Evolutionary conservation across 1,140 invertebrate genomes (phyloP).

Genomic region (Zophobas atratus): DNA sequence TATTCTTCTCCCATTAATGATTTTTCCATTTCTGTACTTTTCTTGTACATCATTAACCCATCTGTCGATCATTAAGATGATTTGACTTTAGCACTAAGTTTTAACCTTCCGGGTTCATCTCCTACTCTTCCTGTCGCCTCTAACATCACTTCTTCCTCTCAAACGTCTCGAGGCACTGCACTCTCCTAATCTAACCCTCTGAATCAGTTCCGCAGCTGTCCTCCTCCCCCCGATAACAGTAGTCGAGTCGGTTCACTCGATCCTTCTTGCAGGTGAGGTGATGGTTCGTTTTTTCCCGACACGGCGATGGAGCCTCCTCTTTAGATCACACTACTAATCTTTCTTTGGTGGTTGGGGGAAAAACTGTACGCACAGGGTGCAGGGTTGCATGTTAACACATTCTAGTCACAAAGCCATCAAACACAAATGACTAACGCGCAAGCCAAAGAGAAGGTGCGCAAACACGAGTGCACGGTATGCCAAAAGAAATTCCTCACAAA

Average conservation of each 20-base stretch:
- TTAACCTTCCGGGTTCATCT: no score
- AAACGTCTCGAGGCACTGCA: no score
- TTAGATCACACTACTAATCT: slow-evolving; percentile 49
- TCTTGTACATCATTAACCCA: no score
- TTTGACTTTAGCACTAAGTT: no score
- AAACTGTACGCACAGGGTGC: slow-evolving; percentile 43
- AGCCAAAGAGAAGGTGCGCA: slow-evolving; percentile 57
- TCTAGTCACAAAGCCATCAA: slow-evolving; percentile 57
- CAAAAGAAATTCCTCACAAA: slow-evolving; percentile 70
- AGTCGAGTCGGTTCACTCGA: slow-evolving; percentile 30
- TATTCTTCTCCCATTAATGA: no score
- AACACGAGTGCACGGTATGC: slow-evolving; percentile 70
- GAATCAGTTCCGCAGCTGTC: no score
- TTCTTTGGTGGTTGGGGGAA: slow-evolving; percentile 57
- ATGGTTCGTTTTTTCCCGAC: slow-evolving; percentile 49
- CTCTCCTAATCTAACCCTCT: no score
- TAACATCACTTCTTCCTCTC: no score
- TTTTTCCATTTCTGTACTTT: no score
- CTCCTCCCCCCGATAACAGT: background rate
- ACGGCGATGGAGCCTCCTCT: slow-evolving; percentile 53
- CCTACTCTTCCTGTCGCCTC: no score
- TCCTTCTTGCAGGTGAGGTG: slow-evolving; percentile 59
- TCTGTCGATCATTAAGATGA: no score
- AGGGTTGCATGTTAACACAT: slow-evolving; percentile 56
- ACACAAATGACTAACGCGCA: slow-evolving; percentile 60